Base-by-base conservation (phyloP, 2,888 invertebrate genomes). In the Pegoplata infirma region DNA sequence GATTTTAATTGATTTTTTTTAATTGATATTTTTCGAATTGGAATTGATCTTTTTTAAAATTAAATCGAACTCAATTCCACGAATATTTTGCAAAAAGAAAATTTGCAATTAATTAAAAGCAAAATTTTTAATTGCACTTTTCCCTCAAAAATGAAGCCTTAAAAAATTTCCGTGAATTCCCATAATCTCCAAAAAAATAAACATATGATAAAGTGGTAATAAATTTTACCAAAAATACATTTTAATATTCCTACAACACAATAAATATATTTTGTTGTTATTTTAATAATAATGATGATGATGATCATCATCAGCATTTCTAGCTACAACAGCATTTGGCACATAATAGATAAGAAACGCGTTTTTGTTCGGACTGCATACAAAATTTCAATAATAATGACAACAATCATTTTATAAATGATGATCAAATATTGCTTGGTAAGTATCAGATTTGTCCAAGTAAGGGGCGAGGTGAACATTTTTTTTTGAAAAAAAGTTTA, bases 231-330 rank as follows among this genome's bases (percentile, higher is more conserved):
- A 40, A 40, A 40, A 40, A 40, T 40, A 40, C n/a, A 40, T 40
- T 40, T 40, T 40, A n/a, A 53, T 53, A 23, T 53, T 25, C 51
- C 23, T 53, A n/a, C n/a, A 5, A 25, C 25, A 25, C 51, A 21
- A 21, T 23, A 53, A 53, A 53, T 53, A 14, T 25, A 53, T 12
- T 25, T 19, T 40, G 12, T 40, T 40, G n/a, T 40, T 47, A 19
- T 19, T 10, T 5, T 47, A 3, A n/a, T 25, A 53, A 53, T n/a
- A 53, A 25, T 7, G 25, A 53, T 53, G 14, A 25, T 49, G 14
- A 23, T 53, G n/a, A 40, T 40, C 36, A 53, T 53, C 49, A 21
- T 53, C 21, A 16, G n/a, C 25, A 63, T 47, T 40, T 36, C n/a
- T 36, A 49, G 17, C 23, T 32, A 63, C 49, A 28, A 0, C 46